Base-by-base conservation (phyloP, 1,140 invertebrate genomes). In the Lasaia peninsularis region DNA sequence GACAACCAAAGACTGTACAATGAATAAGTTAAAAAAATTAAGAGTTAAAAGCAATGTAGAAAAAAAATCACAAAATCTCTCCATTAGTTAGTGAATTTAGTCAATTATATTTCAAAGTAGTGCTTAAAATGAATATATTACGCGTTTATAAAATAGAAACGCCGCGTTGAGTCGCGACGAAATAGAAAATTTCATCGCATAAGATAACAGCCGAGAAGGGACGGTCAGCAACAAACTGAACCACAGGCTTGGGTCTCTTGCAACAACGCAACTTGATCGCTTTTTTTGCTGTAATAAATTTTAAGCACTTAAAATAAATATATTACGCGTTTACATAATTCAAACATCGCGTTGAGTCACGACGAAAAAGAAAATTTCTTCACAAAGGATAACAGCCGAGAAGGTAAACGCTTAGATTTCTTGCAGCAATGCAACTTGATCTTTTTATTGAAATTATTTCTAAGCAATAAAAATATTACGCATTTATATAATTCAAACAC, bases 171-270 rank as follows among this genome's bases (percentile, higher is more conserved):
- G 57, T 60, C 5, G 75, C 75, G 6, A 69, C 57, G 55, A 81
- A 81, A 52, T 70, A 65, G 0, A 69, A 62, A 6, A 59, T 59
- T 20, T 63, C 54, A 33, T 69, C 44, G 37, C 71, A 54, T 14
- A 78, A 44, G 32, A 82, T 70, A 2, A 65, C 57, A 11, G 66
- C 67, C 16, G 78, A 28, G 70, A 82, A 82, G 4, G 80, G 80
- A 10, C 69, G 73, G 34, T 84, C 73, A 6, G 78, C 80, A 8
- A 58, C 44, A 65, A 83, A 83, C 18, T 24, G 69, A 34, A 67
- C 65, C n/a, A 71, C 71, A 0, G 56, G 48, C 48, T 62, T 54
- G 31, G 55, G 62, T 34, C 78, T 33, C 2, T 74, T 57, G 9
- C 71, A 68, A 3, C 62, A 69, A 55, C 56, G 71, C 12, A 56